Conservation (phyloP, 2,113 vertebrate species). For the Sinocyclocheilus rhinocerous region DNA sequence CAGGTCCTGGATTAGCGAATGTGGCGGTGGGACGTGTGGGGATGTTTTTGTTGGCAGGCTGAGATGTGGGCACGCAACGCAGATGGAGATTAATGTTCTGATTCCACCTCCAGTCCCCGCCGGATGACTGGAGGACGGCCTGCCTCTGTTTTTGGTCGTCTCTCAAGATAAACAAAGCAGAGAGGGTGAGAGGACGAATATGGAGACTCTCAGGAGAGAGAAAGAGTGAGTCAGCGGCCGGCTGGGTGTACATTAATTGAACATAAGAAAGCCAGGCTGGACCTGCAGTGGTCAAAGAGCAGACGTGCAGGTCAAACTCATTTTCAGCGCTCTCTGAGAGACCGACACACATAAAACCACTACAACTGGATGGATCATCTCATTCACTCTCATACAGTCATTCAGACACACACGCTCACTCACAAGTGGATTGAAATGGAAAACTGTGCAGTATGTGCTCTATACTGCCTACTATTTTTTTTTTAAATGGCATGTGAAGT, state of each 20-base stretch:
- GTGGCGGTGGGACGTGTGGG: background rate
- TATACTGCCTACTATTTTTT: background rate
- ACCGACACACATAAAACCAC: constrained; percentile 13
- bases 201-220: constrained; percentile 6
- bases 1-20: background rate
- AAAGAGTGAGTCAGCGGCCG: constrained; percentile 13
- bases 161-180: background rate
- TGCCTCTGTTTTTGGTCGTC: background rate
- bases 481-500: constrained; percentile 28
- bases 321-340: constrained; percentile 43
- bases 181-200: background rate
- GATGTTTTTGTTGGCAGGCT: constrained; percentile 1
- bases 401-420: background rate
- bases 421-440: background rate
- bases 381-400: background rate
- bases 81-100: background rate
- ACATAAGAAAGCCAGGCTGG: constrained; percentile 34
- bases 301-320: constrained; percentile 53
- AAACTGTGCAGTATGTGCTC: constrained; percentile 18
- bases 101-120: background rate
- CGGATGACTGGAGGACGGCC: background rate
- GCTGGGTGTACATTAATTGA: constrained; percentile 43
- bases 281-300: constrained; percentile 28
- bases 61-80: background rate
- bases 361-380: background rate